phyloP scores from a whole-genome alignment of 1,140 invertebrate species.

The Dufourea novaeangliae region DNA sequence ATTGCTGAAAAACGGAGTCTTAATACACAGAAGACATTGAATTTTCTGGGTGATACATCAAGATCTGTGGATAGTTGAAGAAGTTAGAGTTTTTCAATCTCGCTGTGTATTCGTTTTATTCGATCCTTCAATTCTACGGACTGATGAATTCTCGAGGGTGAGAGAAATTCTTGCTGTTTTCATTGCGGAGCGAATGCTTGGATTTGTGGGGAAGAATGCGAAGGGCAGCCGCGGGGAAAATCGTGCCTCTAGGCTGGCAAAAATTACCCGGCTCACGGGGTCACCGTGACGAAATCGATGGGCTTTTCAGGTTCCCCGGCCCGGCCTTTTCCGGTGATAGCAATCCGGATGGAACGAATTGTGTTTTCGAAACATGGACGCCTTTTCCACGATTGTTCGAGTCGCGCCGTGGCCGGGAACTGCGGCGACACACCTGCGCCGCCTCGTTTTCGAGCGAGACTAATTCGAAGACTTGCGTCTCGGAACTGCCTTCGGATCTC shows the following conservation, averaged over 20 bases:
- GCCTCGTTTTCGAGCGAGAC: slow-evolving; percentile 42
- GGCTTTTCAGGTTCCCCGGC: slow-evolving; percentile 51
- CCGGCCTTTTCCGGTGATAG: slow-evolving; percentile 65
- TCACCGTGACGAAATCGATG: slow-evolving; percentile 67
- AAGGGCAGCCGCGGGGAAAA: slow-evolving; percentile 24
- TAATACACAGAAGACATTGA: too few relatives aligned
- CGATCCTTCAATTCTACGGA: background rate
- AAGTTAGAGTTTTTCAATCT: background rate
- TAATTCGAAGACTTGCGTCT: slow-evolving; percentile 47
- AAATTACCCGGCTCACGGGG: slow-evolving; percentile 8
- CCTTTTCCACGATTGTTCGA: slow-evolving; percentile 57
- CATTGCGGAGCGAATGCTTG: slow-evolving; percentile 5
- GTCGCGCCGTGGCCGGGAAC: slow-evolving; percentile 52
- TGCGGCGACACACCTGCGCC: slow-evolving; percentile 62
- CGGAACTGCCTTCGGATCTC: background rate
- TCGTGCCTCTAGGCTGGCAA: slow-evolving; percentile 1
- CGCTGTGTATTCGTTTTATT: background rate
- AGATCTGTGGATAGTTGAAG: background rate
- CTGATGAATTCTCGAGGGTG: background rate
- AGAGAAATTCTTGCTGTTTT: background rate
- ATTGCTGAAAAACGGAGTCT: too few relatives aligned
- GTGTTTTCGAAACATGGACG: slow-evolving; percentile 74
- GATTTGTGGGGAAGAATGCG: background rate
- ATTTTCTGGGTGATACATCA: too few relatives aligned
- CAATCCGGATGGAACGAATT: slow-evolving; percentile 75